Percentiles rank a stretch among this genome's conserved stretches.
phyloP scores from a whole-genome alignment of 1,140 invertebrate species.

The Drosophila ercepeae region DNA sequence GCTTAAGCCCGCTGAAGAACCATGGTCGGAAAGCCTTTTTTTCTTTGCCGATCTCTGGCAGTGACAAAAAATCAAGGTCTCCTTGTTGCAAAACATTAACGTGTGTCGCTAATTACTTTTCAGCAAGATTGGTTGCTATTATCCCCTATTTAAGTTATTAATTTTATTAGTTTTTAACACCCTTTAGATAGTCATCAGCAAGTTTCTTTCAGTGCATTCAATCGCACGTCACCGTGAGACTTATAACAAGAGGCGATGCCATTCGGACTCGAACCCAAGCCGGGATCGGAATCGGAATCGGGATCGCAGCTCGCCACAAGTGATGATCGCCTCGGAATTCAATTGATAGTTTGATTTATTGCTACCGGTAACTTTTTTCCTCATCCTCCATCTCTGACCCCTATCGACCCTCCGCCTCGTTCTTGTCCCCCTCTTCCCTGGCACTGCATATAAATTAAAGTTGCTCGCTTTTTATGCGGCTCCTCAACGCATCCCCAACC shows the following conservation, averaged over 20 bases:
- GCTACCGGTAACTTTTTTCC: constrained; percentile 81
- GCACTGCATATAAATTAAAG: constrained; percentile 75
- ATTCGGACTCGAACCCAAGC: constrained; percentile 1
- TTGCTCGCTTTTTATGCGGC: constrained; percentile 57
- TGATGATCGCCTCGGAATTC: constrained; percentile 83
- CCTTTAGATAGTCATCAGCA: too few relatives aligned
- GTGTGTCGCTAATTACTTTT: too few relatives aligned
- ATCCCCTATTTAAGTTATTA: too few relatives aligned
- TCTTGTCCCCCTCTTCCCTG: not conserved
- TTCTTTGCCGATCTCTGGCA: not conserved
- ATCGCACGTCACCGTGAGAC: constrained; percentile 58
- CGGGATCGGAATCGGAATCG: constrained; percentile 8
- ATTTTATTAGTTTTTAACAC: too few relatives aligned
- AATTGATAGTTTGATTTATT: constrained; percentile 84
- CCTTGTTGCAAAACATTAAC: too few relatives aligned
- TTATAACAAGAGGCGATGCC: constrained; percentile 72
- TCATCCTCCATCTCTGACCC: not conserved
- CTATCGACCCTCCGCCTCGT: not conserved
- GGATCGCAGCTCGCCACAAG: constrained; percentile 58
- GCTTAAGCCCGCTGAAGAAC: constrained; percentile 69
- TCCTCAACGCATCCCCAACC: constrained; percentile 26
- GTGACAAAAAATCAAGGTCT: not conserved
- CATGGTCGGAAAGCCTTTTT: constrained; percentile 1
- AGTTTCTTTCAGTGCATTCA: constrained; percentile 15
- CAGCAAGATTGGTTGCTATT: too few relatives aligned